A percentile compares a stretch with the other conserved stretches of the same genome.
Evolutionary conservation across 2,797 vertebrate genomes (phyloP).

Genomic region (Acrossocheilus fasciatus): DNA sequence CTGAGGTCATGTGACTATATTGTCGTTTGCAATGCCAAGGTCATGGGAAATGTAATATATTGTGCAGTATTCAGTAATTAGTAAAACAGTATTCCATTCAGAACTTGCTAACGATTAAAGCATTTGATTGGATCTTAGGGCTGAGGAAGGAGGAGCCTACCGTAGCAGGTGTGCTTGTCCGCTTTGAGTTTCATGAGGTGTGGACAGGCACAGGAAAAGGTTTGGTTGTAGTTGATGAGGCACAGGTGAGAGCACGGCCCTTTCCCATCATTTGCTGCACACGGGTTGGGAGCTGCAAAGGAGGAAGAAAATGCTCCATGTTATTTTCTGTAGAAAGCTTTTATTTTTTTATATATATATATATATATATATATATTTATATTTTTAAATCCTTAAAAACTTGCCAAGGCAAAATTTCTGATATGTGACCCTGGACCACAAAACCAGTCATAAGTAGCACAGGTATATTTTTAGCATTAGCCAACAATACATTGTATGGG

Average conservation of each 20-base stretch:
- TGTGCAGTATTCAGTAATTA: not conserved
- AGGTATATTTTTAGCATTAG: not conserved
- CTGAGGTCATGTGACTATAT: not conserved
- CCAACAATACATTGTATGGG: not conserved
- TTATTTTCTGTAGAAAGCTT: not conserved
- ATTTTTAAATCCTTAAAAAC: not conserved
- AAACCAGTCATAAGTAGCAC: not conserved
- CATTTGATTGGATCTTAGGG: not conserved
- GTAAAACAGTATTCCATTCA: not conserved
- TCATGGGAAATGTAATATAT: not conserved
- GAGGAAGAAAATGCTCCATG: not conserved
- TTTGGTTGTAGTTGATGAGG: conserved; percentile 97
- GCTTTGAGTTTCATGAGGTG: conserved; percentile 96
- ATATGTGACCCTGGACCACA: not conserved
- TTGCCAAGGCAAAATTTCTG: not conserved
- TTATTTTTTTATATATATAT: not conserved
- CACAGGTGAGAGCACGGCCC: conserved; percentile 94
- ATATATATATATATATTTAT: not conserved
- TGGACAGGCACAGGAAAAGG: conserved; percentile 93
- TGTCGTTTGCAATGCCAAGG: not conserved
- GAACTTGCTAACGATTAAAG: not conserved
- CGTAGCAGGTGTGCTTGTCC: conserved; percentile 91
- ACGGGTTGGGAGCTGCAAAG: conserved; percentile 90
- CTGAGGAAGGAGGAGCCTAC: conserved; percentile 69
- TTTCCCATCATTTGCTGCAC: conserved; percentile 85